phyloP scores from a whole-genome alignment of 2,888 invertebrate genomes.

The Busseola fusca region DNA sequence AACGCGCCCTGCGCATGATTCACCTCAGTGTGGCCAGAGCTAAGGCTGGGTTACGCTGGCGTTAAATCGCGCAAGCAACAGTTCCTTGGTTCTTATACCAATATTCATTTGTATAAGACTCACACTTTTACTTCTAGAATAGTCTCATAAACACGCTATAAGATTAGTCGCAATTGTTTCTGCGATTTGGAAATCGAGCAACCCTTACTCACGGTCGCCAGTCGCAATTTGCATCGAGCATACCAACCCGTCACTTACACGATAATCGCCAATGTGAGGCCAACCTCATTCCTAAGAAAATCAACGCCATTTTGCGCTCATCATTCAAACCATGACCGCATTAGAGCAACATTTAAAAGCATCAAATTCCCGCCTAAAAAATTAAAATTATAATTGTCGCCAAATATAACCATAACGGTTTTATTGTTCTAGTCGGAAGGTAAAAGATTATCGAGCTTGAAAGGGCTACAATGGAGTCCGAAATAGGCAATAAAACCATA shows the following conservation, averaged over 20 bases:
- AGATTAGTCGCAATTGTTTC: neutral
- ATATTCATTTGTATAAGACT: neutral
- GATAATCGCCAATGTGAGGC: neutral
- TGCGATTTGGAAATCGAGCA: neutral
- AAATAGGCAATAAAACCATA: constrained; percentile 2
- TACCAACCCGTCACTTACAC: neutral
- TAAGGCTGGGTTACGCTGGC: neutral
- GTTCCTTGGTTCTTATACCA: neutral
- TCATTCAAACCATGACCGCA: constrained; percentile 9
- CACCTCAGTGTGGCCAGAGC: neutral
- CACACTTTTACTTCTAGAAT: neutral
- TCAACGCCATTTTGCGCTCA: constrained; percentile 7
- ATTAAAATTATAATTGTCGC: neutral
- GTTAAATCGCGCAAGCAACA: neutral
- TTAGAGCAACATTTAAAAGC: constrained; percentile 17
- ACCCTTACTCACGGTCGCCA: neutral
- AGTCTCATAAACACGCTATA: neutral
- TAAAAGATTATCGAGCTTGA: neutral
- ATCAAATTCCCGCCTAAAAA: neutral
- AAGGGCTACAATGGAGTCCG: neutral
- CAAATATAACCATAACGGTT: neutral
- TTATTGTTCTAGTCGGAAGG: neutral
- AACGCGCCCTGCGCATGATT: neutral
- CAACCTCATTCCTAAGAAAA: neutral
- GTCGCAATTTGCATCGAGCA: neutral